phyloP scores from a whole-genome alignment of 2,888 invertebrate species.

The Epistrophe grossulariae region DNA sequence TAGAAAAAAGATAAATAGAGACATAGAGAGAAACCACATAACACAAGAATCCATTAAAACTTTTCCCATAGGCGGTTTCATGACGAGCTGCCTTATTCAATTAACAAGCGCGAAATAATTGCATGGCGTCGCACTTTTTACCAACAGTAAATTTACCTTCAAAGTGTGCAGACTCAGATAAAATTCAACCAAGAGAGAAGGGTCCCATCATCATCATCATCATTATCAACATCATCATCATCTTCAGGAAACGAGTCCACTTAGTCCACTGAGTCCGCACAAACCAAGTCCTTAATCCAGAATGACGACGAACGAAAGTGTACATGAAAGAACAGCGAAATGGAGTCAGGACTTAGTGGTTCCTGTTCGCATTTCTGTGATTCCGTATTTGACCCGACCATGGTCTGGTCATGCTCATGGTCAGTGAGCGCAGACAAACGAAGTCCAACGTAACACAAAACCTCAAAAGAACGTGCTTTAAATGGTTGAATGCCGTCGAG shows the following conservation, averaged over 20 bases:
- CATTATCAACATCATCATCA: neutral
- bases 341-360: neutral
- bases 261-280: neutral
- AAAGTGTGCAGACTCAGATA: constrained; percentile 28
- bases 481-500: neutral
- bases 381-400: neutral
- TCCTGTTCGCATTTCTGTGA: constrained; percentile 2
- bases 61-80: constrained; percentile 20
- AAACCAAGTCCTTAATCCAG: constrained; percentile 22
- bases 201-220: constrained; percentile 2
- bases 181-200: neutral
- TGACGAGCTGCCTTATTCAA: constrained; percentile 54
- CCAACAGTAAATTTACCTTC: neutral
- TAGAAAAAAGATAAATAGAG: neutral
- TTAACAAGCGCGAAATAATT: constrained; percentile 57
- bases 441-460: constrained; percentile 16
- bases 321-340: neutral
- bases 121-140: constrained; percentile 40
- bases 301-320: constrained; percentile 3
- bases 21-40: neutral
- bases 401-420: constrained; percentile 9
- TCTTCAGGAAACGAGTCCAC: neutral
- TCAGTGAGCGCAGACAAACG: constrained; percentile 2
- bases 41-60: constrained; percentile 12
- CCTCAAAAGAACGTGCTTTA: constrained; percentile 8